phyloP scores from a whole-genome alignment of 2,888 invertebrate genomes.

The Dolichomitus sp. region DNA sequence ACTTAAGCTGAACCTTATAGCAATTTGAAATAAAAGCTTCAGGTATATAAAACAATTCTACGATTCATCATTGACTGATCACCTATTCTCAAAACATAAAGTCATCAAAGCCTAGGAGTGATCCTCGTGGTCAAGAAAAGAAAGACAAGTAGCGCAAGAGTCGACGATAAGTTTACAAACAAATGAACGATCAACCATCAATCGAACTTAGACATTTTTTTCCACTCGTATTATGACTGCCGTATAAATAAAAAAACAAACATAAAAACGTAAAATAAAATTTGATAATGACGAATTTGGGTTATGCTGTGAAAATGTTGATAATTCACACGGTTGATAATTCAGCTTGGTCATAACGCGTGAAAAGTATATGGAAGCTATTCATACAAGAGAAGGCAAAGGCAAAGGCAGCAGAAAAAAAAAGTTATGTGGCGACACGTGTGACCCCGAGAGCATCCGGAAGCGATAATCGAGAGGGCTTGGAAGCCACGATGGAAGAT shows the following conservation, averaged over 20 bases:
- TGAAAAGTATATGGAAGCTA: not conserved
- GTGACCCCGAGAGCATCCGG: constrained; percentile 52
- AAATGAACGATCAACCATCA: too few species aligned
- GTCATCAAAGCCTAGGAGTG: too few species aligned
- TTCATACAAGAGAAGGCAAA: not conserved
- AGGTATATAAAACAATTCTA: too few species aligned
- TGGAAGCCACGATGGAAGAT: constrained; percentile 47
- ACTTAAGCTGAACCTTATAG: not conserved
- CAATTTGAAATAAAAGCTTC: not conserved
- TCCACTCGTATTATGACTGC: too few species aligned
- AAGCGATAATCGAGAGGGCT: constrained; percentile 53
- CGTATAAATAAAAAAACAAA: too few species aligned
- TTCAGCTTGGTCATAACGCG: not conserved
- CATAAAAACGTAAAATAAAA: not conserved
- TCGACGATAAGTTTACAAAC: too few species aligned
- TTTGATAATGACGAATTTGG: not conserved
- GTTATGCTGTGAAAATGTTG: not conserved
- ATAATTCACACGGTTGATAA: not conserved
- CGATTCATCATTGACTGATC: too few species aligned
- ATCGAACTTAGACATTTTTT: too few species aligned
- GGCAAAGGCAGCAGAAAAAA: not conserved
- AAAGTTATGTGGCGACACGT: constrained; percentile 34
- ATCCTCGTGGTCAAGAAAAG: too few species aligned
- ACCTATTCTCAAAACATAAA: too few species aligned
- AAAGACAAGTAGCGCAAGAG: too few species aligned